Percentiles rank a stretch among this genome's conserved stretches.
Evolutionary conservation across 2,797 vertebrate genomes (phyloP).

Genomic region (Danio albolineatus): DNA sequence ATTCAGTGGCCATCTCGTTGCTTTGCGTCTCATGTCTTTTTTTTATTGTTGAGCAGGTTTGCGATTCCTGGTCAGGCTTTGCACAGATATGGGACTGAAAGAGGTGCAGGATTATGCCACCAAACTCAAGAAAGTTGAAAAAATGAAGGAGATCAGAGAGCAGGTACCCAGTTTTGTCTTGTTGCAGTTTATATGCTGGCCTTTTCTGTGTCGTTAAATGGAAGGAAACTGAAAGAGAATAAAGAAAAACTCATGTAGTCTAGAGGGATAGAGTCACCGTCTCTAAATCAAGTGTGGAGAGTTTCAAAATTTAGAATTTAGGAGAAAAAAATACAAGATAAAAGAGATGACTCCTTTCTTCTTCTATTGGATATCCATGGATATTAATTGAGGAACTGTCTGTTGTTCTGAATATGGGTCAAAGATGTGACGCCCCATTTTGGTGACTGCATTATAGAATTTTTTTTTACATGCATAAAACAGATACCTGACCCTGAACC

Average conservation of each 20-base stretch:
- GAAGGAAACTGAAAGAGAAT: not conserved
- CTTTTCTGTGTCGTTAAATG: not conserved
- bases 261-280: conserved; percentile 71
- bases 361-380: not conserved
- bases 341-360: not conserved
- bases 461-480: no score
- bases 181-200: not conserved
- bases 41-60: conserved; percentile 79
- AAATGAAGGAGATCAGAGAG: conserved; percentile 93
- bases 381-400: not conserved
- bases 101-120: conserved; percentile 93
- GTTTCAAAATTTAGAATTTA: not conserved
- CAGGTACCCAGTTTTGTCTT: conserved; percentile 78
- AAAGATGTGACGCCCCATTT: not conserved
- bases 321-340: not conserved
- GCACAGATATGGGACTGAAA: conserved; percentile 93
- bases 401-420: not conserved
- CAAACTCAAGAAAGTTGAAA: conserved; percentile 95
- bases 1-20: not conserved
- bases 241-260: conserved; percentile 19
- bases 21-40: conserved; percentile 1
- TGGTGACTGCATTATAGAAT: no score
- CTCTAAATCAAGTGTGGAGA: conserved; percentile 58
- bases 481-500: no score
- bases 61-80: conserved; percentile 92